Percentiles rank a stretch among this genome's conserved stretches.
These are phyloP conservation scores for Eupelmus urozonus DNA, from an alignment of 2,888 invertebrate species.

Conservation along the genomic window DNA sequence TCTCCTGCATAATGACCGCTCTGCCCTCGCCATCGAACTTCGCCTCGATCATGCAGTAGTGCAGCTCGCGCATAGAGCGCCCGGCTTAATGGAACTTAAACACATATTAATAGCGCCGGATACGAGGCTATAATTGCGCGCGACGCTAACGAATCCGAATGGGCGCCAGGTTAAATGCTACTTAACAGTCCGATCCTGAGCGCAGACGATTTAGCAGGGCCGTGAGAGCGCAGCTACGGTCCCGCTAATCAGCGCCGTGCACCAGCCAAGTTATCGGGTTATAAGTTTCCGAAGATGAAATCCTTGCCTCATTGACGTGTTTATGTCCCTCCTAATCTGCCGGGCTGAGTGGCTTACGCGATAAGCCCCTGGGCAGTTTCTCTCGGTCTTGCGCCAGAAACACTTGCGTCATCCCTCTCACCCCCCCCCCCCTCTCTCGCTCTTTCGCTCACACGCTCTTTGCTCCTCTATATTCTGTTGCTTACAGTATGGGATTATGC, in stretches of 20 bases:
- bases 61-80: too few species aligned
- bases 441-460: conserved; percentile 8
- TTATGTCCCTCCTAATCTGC: conserved; percentile 43
- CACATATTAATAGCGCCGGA: conserved; percentile 68
- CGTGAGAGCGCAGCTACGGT: too few species aligned
- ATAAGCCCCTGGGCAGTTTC: conserved; percentile 24
- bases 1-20: too few species aligned
- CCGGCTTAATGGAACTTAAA: conserved; percentile 69
- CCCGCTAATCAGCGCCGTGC: not conserved
- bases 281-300: conserved; percentile 34
- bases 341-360: conserved; percentile 30
- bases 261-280: not conserved
- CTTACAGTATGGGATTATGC: not conserved
- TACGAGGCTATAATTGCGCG: conserved; percentile 67
- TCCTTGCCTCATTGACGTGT: conserved; percentile 40
- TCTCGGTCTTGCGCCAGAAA: too few species aligned
- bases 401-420: too few species aligned
- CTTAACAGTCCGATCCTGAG: conserved; percentile 66
- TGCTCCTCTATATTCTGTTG: not conserved
- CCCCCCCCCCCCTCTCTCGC: too few species aligned
- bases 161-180: conserved; percentile 72
- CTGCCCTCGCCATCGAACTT: too few species aligned
- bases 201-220: conserved; percentile 2
- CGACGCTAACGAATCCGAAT: conserved; percentile 72
- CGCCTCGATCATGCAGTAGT: too few species aligned